Evolutionary conservation across 2,113 vertebrate genomes (phyloP).

Genomic region (Barnardius zonarius): DNA sequence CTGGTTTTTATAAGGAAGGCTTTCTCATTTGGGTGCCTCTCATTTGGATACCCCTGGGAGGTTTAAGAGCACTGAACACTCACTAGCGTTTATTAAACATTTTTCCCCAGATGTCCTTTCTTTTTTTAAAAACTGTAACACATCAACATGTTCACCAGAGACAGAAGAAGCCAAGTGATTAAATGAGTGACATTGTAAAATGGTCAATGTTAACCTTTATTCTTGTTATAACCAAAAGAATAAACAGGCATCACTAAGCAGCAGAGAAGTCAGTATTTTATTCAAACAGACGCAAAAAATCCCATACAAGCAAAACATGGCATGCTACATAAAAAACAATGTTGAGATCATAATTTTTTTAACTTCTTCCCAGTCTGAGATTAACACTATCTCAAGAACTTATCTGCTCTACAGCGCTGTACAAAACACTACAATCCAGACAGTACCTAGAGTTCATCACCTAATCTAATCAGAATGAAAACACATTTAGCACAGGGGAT

Average conservation of each 20-base stretch:
- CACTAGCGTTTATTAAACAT: not conserved
- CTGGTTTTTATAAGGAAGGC: not conserved
- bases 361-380: not conserved
- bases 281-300: constrained; percentile 27
- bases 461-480: not conserved
- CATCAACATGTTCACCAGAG: not conserved
- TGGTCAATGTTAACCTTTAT: not conserved
- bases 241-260: not conserved
- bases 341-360: not conserved
- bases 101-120: not conserved
- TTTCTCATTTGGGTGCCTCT: not conserved
- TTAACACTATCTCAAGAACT: not conserved
- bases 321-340: not conserved
- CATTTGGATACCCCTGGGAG: not conserved
- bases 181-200: not conserved
- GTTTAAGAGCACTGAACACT: not conserved
- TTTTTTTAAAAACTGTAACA: not conserved
- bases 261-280: not conserved
- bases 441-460: not conserved
- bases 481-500: not conserved
- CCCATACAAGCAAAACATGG: not conserved
- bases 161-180: not conserved
- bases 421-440: not conserved
- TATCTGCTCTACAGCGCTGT: not conserved
- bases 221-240: not conserved